Percentiles rank a stretch among this genome's conserved stretches.
Evolutionary conservation across 2,113 vertebrate genomes (phyloP).

Genomic region (Paracanthobrama guichenoti): DNA sequence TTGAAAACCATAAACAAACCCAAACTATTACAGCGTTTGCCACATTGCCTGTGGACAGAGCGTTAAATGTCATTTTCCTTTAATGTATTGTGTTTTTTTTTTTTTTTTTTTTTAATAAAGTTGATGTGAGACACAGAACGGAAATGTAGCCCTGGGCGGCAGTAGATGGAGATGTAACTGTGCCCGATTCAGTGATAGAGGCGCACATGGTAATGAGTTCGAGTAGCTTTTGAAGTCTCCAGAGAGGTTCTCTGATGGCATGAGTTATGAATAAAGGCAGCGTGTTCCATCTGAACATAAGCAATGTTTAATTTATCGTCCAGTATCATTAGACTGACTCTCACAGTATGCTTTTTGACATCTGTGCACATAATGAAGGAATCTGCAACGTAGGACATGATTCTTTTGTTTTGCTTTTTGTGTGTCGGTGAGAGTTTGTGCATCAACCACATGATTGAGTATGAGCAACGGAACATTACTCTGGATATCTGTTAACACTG

Average conservation of each 20-base stretch:
- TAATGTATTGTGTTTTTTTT: constrained; percentile 13
- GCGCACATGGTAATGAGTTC: constrained; percentile 15
- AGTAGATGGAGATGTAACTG: constrained; percentile 35
- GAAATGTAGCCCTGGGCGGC: constrained; percentile 28
- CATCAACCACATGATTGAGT: not conserved
- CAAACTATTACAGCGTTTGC: constrained; percentile 34
- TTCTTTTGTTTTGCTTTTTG: not conserved
- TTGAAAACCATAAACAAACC: constrained; percentile 45
- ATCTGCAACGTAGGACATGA: not conserved
- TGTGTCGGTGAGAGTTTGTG: not conserved
- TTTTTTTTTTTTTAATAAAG: constrained; percentile 25
- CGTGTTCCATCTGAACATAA: constrained; percentile 55
- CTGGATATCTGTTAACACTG: not conserved
- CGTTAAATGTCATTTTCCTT: constrained; percentile 34
- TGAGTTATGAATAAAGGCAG: constrained; percentile 62
- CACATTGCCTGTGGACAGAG: constrained; percentile 36
- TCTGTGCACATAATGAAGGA: not conserved
- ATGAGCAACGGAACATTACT: not conserved
- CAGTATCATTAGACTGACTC: constrained; percentile 53
- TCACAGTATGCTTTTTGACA: constrained; percentile 14
- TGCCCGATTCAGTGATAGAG: constrained; percentile 15
- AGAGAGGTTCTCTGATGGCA: constrained; percentile 35
- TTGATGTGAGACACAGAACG: constrained; percentile 40
- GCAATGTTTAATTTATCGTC: constrained; percentile 72
- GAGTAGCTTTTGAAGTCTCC: constrained; percentile 47